Evolutionary conservation across 2,888 invertebrate genomes (phyloP).

Genomic region (Agriopis aurantiaria): DNA sequence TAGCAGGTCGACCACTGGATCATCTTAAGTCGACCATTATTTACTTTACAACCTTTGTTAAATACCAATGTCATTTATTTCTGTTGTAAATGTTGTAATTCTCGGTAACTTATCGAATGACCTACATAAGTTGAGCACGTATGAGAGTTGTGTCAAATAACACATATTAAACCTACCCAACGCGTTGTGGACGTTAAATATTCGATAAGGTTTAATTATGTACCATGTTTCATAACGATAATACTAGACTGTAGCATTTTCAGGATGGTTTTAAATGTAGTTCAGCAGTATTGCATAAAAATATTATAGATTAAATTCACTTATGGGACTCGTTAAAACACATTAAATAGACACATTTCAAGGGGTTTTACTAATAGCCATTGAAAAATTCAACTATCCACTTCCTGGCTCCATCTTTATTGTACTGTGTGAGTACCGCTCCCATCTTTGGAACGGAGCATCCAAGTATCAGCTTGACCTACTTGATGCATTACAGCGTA

Average conservation of each 20-base stretch:
- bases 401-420: too few relatives aligned
- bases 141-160: conserved; percentile 11
- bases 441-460: too few relatives aligned
- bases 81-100: conserved; percentile 29
- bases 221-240: conserved; percentile 21
- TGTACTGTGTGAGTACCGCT: too few relatives aligned
- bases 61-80: conserved; percentile 22
- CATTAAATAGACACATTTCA: too few relatives aligned
- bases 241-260: conserved; percentile 10
- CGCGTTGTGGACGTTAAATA: conserved; percentile 28
- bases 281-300: background rate
- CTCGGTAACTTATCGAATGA: conserved; percentile 44
- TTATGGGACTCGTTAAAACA: too few relatives aligned
- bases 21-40: background rate
- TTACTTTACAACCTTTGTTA: conserved; percentile 15
- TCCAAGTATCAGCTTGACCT: too few relatives aligned
- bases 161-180: background rate
- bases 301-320: background rate
- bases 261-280: conserved; percentile 1
- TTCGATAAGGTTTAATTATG: conserved; percentile 39
- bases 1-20: background rate
- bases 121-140: conserved; percentile 36
- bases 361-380: too few relatives aligned
- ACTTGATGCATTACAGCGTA: too few relatives aligned
- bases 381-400: too few relatives aligned